Conservation (phyloP, 2,113 vertebrate species). For the Taxidea taxus region DNA sequence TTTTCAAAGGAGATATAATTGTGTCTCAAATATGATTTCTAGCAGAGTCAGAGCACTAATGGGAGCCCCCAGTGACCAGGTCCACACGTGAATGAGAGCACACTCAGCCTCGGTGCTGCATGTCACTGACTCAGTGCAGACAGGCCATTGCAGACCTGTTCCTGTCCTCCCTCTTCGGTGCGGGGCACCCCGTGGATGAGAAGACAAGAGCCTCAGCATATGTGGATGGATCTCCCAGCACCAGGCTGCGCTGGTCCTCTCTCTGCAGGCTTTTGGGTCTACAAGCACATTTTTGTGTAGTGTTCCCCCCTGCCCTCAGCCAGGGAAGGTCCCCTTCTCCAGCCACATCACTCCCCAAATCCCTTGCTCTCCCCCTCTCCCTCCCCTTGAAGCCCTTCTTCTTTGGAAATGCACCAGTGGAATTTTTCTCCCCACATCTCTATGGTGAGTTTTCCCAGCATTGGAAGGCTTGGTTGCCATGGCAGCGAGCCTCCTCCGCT, state of each 20-base stretch:
- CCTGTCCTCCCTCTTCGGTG: not conserved
- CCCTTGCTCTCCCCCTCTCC: not conserved
- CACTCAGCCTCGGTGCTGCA: not conserved
- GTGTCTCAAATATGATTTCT: not conserved
- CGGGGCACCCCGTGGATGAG: not conserved
- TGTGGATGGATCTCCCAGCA: not conserved
- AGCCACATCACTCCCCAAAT: not conserved
- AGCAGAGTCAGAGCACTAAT: not conserved
- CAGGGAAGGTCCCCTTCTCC: not conserved
- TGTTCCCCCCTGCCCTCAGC: not conserved
- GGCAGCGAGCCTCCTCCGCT: conserved; percentile 85
- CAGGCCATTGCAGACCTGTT: rapidly evolving
- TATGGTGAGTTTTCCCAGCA: conserved; percentile 73
- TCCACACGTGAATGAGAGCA: not conserved
- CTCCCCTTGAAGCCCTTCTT: not conserved
- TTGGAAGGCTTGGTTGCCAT: conserved; percentile 89
- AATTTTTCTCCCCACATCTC: conserved; percentile 76
- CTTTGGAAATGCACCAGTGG: conserved; percentile 78
- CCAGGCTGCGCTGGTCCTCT: not conserved
- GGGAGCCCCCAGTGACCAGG: not conserved
- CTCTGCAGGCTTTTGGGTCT: not conserved
- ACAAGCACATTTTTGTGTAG: not conserved
- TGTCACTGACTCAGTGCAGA: not conserved
- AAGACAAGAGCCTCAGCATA: not conserved
- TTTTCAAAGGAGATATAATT: not conserved